Percentiles rank a stretch among this genome's conserved stretches.
These are phyloP conservation scores for Acanthosepion lycidas DNA, from an alignment of 2,888 invertebrate genomes.

Conservation along the genomic window DNA sequence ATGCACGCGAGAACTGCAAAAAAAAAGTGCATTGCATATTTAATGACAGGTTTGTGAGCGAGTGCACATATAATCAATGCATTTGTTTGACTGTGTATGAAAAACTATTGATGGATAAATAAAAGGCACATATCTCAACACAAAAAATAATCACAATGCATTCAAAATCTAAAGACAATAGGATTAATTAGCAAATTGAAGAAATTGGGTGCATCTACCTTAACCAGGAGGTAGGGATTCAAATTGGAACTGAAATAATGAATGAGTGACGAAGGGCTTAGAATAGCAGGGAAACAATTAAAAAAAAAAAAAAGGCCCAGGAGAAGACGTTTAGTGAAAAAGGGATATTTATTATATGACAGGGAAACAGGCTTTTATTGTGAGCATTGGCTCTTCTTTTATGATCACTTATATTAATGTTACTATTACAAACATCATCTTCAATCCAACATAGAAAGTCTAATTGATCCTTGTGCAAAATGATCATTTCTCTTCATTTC, in stretches of 20 bases:
- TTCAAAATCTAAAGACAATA: conserved; percentile 33
- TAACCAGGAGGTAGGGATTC: neutral
- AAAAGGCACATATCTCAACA: neutral
- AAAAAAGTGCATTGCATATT: too few relatives aligned
- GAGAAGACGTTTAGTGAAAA: neutral
- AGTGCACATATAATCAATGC: too few relatives aligned
- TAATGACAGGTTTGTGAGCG: too few relatives aligned
- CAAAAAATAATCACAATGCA: neutral
- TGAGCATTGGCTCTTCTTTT: neutral
- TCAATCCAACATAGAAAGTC: neutral
- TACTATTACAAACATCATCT: neutral
- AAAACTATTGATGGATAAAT: too few relatives aligned
- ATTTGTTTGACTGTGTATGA: too few relatives aligned
- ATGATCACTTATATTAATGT: neutral
- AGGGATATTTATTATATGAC: neutral
- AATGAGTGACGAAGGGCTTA: neutral
- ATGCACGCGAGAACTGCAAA: neutral
- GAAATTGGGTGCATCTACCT: neutral
- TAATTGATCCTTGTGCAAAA: neutral
- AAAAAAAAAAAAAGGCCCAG: neutral
- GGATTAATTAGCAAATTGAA: neutral
- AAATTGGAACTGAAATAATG: neutral
- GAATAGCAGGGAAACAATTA: neutral
- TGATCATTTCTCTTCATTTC: neutral
- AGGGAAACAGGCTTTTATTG: neutral